phyloP scores from a whole-genome alignment of 2,797 vertebrate species.

The Falco biarmicus region DNA sequence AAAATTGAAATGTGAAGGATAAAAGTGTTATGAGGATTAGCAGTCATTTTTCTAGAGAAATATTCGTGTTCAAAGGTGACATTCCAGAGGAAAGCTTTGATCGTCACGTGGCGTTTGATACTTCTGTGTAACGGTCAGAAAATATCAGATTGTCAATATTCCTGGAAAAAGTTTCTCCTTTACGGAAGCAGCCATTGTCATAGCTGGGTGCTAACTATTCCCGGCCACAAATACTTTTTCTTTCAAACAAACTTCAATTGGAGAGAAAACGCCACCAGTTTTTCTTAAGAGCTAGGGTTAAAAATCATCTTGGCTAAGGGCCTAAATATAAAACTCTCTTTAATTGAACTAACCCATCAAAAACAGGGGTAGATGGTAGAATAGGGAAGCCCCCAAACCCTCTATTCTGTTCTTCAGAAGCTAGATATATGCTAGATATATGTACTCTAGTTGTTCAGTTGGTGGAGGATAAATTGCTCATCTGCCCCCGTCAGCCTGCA shows the following conservation, averaged over 20 bases:
- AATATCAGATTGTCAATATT: neutral
- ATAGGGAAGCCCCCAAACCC: neutral
- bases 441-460: neutral
- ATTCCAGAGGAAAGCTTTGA: neutral
- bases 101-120: neutral
- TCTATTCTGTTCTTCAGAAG: neutral
- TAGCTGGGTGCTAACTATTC: neutral
- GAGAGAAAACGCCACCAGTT: neutral
- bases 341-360: neutral
- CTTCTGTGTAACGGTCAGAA: neutral
- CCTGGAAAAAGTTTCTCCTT: neutral
- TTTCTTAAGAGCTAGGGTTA: neutral
- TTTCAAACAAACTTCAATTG: neutral
- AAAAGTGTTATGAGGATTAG: neutral
- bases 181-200: neutral
- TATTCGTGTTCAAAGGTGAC: neutral
- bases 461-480: neutral
- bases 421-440: neutral
- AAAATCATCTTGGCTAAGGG: neutral
- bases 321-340: neutral
- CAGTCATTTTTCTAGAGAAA: neutral
- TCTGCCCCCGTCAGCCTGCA: neutral
- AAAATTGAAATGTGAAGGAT: constrained; percentile 8
- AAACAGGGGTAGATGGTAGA: fast-evolving
- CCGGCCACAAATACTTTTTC: neutral